Base-by-base conservation (phyloP, 1,140 invertebrate species). In the Aculops lycopersici region DNA sequence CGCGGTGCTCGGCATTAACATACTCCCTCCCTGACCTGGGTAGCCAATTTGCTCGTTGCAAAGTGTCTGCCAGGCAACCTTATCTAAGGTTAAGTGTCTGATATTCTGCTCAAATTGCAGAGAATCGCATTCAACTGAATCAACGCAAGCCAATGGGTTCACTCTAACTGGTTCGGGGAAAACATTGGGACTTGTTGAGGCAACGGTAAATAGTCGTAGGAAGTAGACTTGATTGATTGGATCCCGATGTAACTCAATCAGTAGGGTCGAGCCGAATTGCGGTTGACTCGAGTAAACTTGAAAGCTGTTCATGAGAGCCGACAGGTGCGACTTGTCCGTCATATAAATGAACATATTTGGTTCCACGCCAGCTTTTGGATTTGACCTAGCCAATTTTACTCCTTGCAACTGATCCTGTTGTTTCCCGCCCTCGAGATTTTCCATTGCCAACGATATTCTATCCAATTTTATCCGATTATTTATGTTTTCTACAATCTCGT, bases 401-500 rank as follows among this genome's bases (percentile, higher is more conserved):
- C n/a, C n/a, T n/a, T n/a, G n/a, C n/a, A n/a, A n/a, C n/a, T n/a
- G n/a, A n/a, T n/a, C n/a, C n/a, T n/a, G n/a, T n/a, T n/a, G n/a
- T n/a, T n/a, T n/a, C n/a, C n/a, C n/a, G n/a, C n/a, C n/a, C n/a
- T n/a, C n/a, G n/a, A n/a, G n/a, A n/a, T n/a, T n/a, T n/a, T n/a
- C n/a, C n/a, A n/a, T n/a, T n/a, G n/a, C n/a, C n/a, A n/a, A n/a
- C n/a, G n/a, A n/a, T n/a, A n/a, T n/a, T n/a, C n/a, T n/a, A n/a
- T n/a, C n/a, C n/a, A n/a, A n/a, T n/a, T n/a, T n/a, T n/a, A n/a
- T n/a, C n/a, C n/a, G n/a, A n/a, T 4, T 31, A n/a, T 42, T 16
- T 17, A 42, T 17, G 20, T 42, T 42, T 20, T 43, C 4, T 4
- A 20, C 12, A 38, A 42, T 4, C 21, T 42, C 39, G 17, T 42